phyloP scores from a whole-genome alignment of 2,888 invertebrate species.

The Sesia apiformis region DNA sequence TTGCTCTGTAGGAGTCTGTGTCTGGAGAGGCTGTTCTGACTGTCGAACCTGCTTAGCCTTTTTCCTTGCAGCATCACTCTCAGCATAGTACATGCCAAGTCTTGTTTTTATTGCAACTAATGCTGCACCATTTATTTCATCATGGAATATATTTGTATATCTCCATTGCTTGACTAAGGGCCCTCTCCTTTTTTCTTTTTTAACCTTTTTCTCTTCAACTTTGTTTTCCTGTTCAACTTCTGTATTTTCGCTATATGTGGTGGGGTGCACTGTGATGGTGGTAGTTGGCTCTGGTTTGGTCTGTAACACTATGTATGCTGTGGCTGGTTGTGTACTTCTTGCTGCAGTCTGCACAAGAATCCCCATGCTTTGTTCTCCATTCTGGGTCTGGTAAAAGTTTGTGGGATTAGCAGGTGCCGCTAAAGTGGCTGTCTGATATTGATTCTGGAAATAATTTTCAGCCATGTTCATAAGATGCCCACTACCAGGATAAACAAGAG shows the following conservation, averaged over 20 bases:
- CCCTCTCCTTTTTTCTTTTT: slow-evolving; percentile 57
- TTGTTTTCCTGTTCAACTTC: slow-evolving; percentile 28
- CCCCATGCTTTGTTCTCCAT: slow-evolving; percentile 58
- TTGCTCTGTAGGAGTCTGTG: slow-evolving; percentile 44
- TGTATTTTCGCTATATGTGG: slow-evolving; percentile 15
- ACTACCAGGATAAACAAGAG: slow-evolving; percentile 58
- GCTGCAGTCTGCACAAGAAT: slow-evolving; percentile 48
- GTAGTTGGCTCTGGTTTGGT: slow-evolving; percentile 48
- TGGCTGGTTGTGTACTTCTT: slow-evolving; percentile 48
- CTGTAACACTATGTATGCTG: slow-evolving; percentile 60
- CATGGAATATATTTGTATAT: slow-evolving; percentile 73
- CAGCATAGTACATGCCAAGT: slow-evolving; percentile 67
- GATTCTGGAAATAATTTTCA: slow-evolving; percentile 68
- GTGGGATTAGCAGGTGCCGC: slow-evolving; percentile 39
- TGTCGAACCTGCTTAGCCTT: slow-evolving; percentile 55
- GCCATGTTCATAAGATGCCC: slow-evolving; percentile 65
- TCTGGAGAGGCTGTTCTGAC: slow-evolving; percentile 36
- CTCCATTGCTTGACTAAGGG: slow-evolving; percentile 72
- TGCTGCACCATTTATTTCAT: slow-evolving; percentile 70
- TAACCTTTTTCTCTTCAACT: slow-evolving; percentile 36
- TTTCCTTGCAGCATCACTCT: slow-evolving; percentile 65
- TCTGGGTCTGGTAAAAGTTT: slow-evolving; percentile 63
- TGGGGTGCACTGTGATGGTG: slow-evolving; percentile 36
- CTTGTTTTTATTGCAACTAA: slow-evolving; percentile 69
- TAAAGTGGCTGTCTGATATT: slow-evolving; percentile 54